Evolutionary conservation across 2,797 vertebrate species (phyloP).

Genomic region (Amblyraja radiata): DNA sequence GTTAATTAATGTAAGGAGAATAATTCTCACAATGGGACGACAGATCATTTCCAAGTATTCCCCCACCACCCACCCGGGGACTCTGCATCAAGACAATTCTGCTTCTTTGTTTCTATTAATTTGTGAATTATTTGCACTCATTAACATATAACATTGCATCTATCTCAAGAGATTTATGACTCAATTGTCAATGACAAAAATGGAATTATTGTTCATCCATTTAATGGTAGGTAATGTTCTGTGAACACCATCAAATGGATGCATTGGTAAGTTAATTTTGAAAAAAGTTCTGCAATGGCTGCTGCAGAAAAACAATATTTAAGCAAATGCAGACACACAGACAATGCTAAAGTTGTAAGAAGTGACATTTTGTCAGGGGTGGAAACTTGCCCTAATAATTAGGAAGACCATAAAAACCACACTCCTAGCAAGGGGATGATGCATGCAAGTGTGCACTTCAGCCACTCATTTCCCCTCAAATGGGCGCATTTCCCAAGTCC

Average conservation of each 20-base stretch:
- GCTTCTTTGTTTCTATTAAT: background rate
- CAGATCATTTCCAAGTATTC: background rate
- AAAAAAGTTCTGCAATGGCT: background rate
- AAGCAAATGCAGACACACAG: background rate
- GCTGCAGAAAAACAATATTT: background rate
- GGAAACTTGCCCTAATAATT: background rate
- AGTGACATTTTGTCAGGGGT: background rate
- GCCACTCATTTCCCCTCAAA: background rate
- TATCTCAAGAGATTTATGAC: background rate
- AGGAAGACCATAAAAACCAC: background rate
- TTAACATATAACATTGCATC: background rate
- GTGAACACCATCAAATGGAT: background rate
- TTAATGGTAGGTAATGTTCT: too few species aligned
- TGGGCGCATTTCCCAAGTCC: background rate
- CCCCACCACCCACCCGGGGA: background rate
- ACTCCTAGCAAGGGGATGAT: background rate
- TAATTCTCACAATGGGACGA: slow-evolving; percentile 11
- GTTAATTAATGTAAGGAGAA: background rate
- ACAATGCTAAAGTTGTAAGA: background rate
- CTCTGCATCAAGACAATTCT: slow-evolving; percentile 13
- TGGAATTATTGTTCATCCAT: too few species aligned
- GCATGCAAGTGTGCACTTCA: background rate
- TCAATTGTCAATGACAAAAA: background rate
- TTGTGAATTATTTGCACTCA: background rate
- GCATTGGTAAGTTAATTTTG: background rate